Evolutionary conservation across 2,113 vertebrate genomes (phyloP).

Genomic region (Pica pica): DNA sequence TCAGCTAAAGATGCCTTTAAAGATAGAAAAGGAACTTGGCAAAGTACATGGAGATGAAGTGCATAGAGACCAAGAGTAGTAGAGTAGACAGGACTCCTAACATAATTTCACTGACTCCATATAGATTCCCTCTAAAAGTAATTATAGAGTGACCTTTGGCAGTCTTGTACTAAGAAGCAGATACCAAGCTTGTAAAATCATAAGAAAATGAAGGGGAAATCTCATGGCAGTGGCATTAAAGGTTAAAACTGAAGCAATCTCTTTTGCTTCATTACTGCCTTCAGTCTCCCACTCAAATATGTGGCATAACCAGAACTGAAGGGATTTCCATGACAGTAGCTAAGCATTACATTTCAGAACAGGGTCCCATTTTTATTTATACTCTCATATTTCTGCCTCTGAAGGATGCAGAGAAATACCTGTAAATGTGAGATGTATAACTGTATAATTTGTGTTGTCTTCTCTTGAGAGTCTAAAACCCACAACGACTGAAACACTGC

Average conservation of each 20-base stretch:
- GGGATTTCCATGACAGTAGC: background rate
- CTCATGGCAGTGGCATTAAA: background rate
- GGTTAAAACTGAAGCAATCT: background rate
- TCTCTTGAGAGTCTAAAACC: background rate
- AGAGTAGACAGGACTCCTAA: background rate
- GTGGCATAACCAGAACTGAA: background rate
- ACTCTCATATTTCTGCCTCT: background rate
- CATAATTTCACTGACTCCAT: background rate
- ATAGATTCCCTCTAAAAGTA: background rate
- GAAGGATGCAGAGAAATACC: background rate
- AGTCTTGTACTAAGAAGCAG: background rate
- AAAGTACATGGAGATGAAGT: background rate
- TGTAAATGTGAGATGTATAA: background rate
- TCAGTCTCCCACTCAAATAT: background rate
- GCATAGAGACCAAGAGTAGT: background rate
- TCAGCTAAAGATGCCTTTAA: background rate
- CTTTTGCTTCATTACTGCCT: background rate
- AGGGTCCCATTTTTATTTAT: background rate
- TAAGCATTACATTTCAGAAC: background rate
- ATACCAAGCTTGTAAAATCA: background rate
- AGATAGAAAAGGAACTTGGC: background rate
- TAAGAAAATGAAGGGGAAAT: background rate
- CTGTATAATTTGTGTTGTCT: background rate
- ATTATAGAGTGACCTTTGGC: background rate
- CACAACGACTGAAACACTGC: background rate